Evolutionary conservation across 1,140 invertebrate species (phyloP).

Genomic region (Bicyclus anynana): DNA sequence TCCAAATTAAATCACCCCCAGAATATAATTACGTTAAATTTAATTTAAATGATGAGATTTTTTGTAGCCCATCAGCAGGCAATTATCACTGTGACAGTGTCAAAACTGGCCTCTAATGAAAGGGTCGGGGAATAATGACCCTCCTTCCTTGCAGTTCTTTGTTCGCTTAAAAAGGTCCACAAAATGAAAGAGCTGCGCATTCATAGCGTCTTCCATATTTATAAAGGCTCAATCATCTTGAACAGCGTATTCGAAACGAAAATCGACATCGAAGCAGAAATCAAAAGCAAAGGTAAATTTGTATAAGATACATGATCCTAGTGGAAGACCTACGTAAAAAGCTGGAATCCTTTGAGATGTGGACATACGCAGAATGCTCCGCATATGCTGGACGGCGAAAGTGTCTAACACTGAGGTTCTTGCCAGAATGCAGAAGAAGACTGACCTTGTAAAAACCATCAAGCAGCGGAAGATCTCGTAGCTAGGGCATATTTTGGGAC

Average conservation of each 20-base stretch:
- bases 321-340: too few relatives aligned
- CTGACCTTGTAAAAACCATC: too few relatives aligned
- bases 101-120: slow-evolving; percentile 13
- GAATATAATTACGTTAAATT: not conserved
- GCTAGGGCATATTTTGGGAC: too few relatives aligned
- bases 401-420: too few relatives aligned
- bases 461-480: too few relatives aligned
- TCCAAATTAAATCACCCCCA: not conserved
- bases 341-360: too few relatives aligned
- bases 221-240: slow-evolving; percentile 7
- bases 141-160: slow-evolving; percentile 6
- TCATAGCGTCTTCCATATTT: slow-evolving; percentile 5
- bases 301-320: too few relatives aligned
- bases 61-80: slow-evolving; percentile 1
- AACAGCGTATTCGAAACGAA: not conserved
- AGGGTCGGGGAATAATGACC: slow-evolving; percentile 13
- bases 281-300: too few relatives aligned
- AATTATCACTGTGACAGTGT: slow-evolving; percentile 16
- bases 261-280: not conserved
- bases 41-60: not conserved
- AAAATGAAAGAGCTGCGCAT: slow-evolving; percentile 15
- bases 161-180: slow-evolving; percentile 11
- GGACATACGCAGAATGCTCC: too few relatives aligned
- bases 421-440: too few relatives aligned
- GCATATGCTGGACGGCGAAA: too few relatives aligned